These are phyloP conservation scores for Pollachius pollachius DNA, from an alignment of 2,113 vertebrate species.

Conservation along the genomic window DNA sequence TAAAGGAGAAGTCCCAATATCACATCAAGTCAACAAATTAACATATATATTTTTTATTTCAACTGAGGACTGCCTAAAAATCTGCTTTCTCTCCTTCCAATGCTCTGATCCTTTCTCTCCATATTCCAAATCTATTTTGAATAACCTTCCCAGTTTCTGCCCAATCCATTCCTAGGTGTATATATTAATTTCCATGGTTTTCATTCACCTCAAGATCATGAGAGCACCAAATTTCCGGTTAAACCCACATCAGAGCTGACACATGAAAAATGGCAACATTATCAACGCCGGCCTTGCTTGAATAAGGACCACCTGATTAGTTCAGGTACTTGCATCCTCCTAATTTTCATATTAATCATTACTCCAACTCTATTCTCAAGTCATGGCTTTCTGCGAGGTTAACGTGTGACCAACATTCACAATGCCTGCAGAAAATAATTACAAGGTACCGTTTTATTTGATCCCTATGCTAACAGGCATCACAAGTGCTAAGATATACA, in stretches of 20 bases:
- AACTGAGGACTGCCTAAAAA: background rate
- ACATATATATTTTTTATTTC: too few species aligned
- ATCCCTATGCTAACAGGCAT: conserved; percentile 30
- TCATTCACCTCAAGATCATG: conserved; percentile 54
- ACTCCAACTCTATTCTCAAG: conserved; percentile 82
- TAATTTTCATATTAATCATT: conserved; percentile 99
- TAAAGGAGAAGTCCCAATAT: too few species aligned
- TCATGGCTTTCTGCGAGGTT: conserved; percentile 79
- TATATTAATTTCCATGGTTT: conserved; percentile 20
- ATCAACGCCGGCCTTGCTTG: conserved; percentile 87
- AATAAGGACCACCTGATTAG: conserved; percentile 97
- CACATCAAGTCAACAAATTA: too few species aligned
- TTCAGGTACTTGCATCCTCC: conserved; percentile 94
- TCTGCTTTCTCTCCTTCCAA: background rate
- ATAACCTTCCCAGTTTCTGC: conserved; percentile 19
- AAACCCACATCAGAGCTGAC: conserved; percentile 87
- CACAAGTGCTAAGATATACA: conserved; percentile 20
- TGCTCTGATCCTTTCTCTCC: conserved; percentile 10
- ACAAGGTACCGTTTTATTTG: conserved; percentile 65
- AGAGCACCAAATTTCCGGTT: conserved; percentile 73
- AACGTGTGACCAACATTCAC: conserved; percentile 87
- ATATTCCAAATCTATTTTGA: conserved; percentile 14
- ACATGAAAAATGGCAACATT: conserved; percentile 98
- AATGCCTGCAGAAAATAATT: conserved; percentile 83
- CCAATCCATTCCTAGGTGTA: conserved; percentile 23